A percentile compares a stretch with the other conserved stretches of the same genome.
phyloP scores from a whole-genome alignment of 2,888 invertebrate genomes.

The Miltochrista miniata region DNA sequence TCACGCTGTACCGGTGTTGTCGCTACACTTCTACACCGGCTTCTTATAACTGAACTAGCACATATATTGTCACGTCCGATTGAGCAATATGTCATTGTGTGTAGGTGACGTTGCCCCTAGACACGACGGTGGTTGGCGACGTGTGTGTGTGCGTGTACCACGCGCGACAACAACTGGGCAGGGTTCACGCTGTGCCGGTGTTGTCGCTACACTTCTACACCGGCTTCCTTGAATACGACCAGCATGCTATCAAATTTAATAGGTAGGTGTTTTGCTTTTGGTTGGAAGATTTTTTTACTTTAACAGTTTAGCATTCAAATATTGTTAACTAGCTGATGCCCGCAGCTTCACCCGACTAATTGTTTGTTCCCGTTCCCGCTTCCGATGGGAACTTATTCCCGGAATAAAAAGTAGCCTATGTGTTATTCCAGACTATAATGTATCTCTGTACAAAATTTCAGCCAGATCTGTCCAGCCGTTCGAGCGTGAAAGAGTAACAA shows the following conservation, averaged over 20 bases:
- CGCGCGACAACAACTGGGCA: constrained; percentile 93
- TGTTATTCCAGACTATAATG: no score
- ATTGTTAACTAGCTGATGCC: no score
- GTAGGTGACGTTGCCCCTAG: constrained; percentile 86
- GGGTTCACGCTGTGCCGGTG: constrained; percentile 92
- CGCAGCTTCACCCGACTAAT: no score
- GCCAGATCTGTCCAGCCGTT: no score
- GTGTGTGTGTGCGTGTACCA: constrained; percentile 92
- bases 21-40: constrained; percentile 95
- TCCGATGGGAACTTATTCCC: no score
- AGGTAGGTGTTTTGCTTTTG: not conserved
- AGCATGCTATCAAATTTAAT: constrained; percentile 86
- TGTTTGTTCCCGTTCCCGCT: no score
- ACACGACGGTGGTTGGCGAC: constrained; percentile 92
- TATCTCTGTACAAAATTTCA: no score
- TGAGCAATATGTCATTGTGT: constrained; percentile 34
- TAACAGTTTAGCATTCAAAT: no score
- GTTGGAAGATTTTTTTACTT: no score
- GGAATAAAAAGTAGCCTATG: no score
- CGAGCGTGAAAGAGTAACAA: no score
- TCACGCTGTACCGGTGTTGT: constrained; percentile 93
- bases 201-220: constrained; percentile 95
- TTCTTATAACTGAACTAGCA: constrained; percentile 90
- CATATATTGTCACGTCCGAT: no score
- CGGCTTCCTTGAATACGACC: constrained; percentile 90